Base-by-base conservation (phyloP, 2,113 vertebrate species). In the Gila orcuttii region DNA sequence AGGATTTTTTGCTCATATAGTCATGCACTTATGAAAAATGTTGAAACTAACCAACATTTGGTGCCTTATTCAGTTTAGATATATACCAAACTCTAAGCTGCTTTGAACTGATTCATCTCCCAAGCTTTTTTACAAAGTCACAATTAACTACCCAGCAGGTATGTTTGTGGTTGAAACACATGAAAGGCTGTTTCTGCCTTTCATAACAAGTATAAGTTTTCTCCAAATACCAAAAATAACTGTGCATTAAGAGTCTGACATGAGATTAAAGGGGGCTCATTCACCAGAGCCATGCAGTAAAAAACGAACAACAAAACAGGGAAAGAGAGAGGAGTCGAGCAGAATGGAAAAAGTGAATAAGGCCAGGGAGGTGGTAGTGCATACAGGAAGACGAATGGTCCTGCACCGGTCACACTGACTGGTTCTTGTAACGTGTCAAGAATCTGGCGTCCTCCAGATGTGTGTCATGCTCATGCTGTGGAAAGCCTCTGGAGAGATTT, bases 391-490 rank as follows among this genome's bases (percentile, higher is more conserved):
- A 89, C 84, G 62, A 80, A 87, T 66, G 75, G 71, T 83, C 82
- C 78, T 83, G 84, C 55, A 47, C 83, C 74, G 59, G 75, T 87
- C 79, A 71, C 73, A 68, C 85, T 87, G 86, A 84, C 90, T 90
- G 88, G 68, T 90, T 90, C 88, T 87, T 91, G 90, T 90, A 89
- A 91, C 57, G 81, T 87, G 90, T 90, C 90, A 86, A 83, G 90
- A 80, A 87, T 87, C 86, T 87, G 87, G 84, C 86, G 31, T 90
- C 86, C 88, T 85, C 90, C 90, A 91, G 88, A 91, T 91, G 90
- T 91, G 90, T 91, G 89, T 89, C 87, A 88, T 88, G 90, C 89
- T 90, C 90, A 87, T 88, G 78, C 84, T 88, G 90, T 87, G 75
- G 82, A 87, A 86, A 82, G 69, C 87, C 87, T 89, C 85, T 74